Conservation (phyloP, 2,797 vertebrate species). For the Ceyx erithaca region DNA sequence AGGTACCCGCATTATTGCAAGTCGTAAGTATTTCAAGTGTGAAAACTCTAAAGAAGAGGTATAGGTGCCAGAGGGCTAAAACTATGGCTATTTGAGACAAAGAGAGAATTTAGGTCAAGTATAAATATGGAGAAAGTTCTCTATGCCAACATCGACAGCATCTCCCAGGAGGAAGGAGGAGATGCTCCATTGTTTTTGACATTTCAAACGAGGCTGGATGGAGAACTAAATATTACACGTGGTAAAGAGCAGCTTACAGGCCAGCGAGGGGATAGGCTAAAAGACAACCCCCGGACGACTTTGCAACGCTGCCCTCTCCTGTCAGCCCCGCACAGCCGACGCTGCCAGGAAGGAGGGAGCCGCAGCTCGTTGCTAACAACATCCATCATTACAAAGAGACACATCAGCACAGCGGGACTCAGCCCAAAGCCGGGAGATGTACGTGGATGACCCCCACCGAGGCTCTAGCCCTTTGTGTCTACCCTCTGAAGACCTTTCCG, state of each 20-base stretch:
- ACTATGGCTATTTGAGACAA: background rate
- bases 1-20: background rate
- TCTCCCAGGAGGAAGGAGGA: conserved; percentile 6
- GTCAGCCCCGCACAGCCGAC: fast-evolving
- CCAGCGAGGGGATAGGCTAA: background rate
- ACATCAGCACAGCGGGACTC: fast-evolving
- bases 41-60: conserved; percentile 3
- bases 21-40: background rate
- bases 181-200: background rate
- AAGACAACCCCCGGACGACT: background rate
- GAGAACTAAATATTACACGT: background rate
- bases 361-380: fast-evolving
- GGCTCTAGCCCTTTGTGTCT: background rate
- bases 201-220: background rate
- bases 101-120: conserved; percentile 36
- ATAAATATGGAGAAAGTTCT: background rate
- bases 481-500: fast-evolving
- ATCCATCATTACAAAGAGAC: background rate
- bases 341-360: background rate
- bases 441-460: fast-evolving
- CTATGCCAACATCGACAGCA: background rate
- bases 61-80: conserved; percentile 16
- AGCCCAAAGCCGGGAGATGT: background rate
- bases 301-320: background rate
- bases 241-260: background rate